These are phyloP conservation scores for Brachyrhaphis roseni DNA, from an alignment of 2,797 vertebrate species.

Conservation along the genomic window DNA sequence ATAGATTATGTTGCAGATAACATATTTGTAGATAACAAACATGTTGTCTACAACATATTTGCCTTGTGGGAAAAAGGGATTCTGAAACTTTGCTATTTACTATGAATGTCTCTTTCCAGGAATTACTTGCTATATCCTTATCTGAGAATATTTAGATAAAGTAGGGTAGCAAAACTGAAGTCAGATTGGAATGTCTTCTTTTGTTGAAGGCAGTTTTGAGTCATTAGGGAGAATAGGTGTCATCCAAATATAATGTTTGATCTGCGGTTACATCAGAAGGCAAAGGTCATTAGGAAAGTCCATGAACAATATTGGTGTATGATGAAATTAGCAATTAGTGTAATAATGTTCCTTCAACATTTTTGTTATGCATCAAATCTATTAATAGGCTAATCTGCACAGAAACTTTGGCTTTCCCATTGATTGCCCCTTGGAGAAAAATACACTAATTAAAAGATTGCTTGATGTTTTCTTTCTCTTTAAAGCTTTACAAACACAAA, in stretches of 20 bases:
- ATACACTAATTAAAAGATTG: not conserved
- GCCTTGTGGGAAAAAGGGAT: not conserved
- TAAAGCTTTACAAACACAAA: not conserved
- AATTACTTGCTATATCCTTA: not conserved
- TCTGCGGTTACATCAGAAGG: too few species aligned
- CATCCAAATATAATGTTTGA: not conserved
- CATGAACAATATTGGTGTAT: not conserved
- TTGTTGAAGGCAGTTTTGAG: not conserved
- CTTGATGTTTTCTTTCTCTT: not conserved
- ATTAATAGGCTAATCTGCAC: not conserved
- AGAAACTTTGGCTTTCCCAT: not conserved
- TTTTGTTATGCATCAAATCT: not conserved
- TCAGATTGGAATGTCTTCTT: not conserved
- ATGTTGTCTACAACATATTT: not conserved
- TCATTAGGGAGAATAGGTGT: not conserved
- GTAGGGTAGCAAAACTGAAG: not conserved
- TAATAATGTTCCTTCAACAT: not conserved
- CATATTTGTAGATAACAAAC: too few species aligned
- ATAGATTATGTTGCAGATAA: too few species aligned
- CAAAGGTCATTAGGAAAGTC: not conserved
- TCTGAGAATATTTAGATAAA: not conserved
- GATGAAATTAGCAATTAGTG: not conserved
- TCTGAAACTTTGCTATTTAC: not conserved
- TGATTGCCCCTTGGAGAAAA: not conserved
- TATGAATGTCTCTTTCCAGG: not conserved